Percentiles rank a stretch among this genome's conserved stretches.
Evolutionary conservation across 2,888 invertebrate species (phyloP).

Genomic region (Napeogenes inachia): DNA sequence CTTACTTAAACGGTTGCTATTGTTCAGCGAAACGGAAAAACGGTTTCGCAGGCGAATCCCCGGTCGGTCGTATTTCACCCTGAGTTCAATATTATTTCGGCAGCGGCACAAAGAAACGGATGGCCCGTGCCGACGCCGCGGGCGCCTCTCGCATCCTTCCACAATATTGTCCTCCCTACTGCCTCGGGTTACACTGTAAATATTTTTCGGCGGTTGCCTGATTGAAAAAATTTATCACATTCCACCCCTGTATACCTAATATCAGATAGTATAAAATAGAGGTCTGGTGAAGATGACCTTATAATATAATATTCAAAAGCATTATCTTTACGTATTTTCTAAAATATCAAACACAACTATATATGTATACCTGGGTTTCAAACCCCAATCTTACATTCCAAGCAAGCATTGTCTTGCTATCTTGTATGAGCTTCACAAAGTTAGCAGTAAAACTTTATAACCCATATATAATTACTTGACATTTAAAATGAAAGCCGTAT

Average conservation of each 20-base stretch:
- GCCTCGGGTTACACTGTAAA: constrained; percentile 75
- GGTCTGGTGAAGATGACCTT: background rate
- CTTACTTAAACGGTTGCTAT: constrained; percentile 63
- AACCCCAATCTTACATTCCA: background rate
- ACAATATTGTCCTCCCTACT: constrained; percentile 72
- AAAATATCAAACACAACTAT: background rate
- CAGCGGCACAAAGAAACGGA: constrained; percentile 71
- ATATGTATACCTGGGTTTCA: background rate
- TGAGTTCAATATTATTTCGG: constrained; percentile 75
- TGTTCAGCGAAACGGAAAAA: constrained; percentile 72
- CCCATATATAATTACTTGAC: constrained; percentile 42
- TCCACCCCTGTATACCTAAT: constrained; percentile 52
- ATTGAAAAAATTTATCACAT: constrained; percentile 75
- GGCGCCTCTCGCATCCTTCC: constrained; percentile 63
- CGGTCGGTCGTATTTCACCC: constrained; percentile 73
- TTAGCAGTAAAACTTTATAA: constrained; percentile 42
- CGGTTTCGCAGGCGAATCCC: constrained; percentile 66
- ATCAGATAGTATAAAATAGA: constrained; percentile 52
- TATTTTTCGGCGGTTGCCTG: constrained; percentile 73
- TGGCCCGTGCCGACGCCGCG: constrained; percentile 63
- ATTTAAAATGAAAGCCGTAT: constrained; percentile 44
- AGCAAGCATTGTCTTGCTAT: constrained; percentile 11
- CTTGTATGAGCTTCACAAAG: constrained; percentile 38
- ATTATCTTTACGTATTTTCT: no score
- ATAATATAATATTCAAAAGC: no score